phyloP scores from a whole-genome alignment of 2,113 vertebrate species.

The Gymnorhina tibicen region DNA sequence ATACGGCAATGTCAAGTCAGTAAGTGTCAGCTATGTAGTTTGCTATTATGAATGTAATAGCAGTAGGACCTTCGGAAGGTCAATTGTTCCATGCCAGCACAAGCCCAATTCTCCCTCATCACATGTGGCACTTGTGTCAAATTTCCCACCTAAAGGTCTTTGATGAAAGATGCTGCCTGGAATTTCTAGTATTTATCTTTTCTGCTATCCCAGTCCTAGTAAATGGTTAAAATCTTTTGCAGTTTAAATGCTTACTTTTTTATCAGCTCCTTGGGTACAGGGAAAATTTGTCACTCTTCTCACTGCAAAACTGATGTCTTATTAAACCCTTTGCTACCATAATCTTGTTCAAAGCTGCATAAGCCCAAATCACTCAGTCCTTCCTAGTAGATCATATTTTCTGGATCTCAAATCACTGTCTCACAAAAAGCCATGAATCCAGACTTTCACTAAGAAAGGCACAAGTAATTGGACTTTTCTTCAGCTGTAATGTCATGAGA shows the following conservation, averaged over 20 bases:
- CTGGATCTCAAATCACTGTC: not conserved
- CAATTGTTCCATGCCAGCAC: fast-evolving
- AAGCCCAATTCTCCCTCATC: not conserved
- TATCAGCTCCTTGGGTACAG: not conserved
- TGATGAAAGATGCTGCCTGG: not conserved
- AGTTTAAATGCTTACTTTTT: not conserved
- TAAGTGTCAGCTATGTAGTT: not conserved
- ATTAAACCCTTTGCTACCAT: not conserved
- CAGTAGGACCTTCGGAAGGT: not conserved
- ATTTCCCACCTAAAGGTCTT: not conserved
- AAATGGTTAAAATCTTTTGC: not conserved
- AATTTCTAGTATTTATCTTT: not conserved
- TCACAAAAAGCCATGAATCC: not conserved
- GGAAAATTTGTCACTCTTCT: not conserved
- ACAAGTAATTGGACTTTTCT: not conserved
- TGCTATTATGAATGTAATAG: not conserved
- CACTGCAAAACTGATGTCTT: not conserved
- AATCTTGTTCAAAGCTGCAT: not conserved
- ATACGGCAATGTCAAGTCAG: not conserved
- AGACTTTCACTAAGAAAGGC: not conserved
- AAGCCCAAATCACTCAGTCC: not conserved
- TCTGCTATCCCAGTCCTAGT: not conserved
- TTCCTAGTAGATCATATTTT: not conserved
- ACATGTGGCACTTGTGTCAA: not conserved
- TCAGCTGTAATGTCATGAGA: not conserved